phyloP scores from a whole-genome alignment of 2,888 invertebrate species.

The Clistopyga incitator region DNA sequence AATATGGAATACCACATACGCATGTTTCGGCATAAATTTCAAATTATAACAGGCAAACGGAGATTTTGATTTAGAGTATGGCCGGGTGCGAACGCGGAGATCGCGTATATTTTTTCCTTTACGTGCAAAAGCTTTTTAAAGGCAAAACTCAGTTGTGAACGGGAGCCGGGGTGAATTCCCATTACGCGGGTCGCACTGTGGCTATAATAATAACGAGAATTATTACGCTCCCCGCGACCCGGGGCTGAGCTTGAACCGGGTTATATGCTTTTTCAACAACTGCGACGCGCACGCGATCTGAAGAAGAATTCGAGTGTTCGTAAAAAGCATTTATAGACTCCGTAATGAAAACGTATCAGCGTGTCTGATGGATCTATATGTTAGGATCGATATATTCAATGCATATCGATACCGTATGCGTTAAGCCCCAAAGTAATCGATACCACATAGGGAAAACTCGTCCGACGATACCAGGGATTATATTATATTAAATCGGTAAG shows the following conservation, averaged over 20 bases:
- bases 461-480: constrained; percentile 63
- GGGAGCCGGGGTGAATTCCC: constrained; percentile 24
- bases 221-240: constrained; percentile 22
- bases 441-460: constrained; percentile 37
- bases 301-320: constrained; percentile 32
- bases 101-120: constrained; percentile 11
- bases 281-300: neutral
- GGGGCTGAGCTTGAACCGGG: neutral
- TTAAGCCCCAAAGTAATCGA: constrained; percentile 44
- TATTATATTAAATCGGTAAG: constrained; percentile 71
- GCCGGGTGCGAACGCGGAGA: constrained; percentile 4
- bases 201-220: constrained; percentile 27
- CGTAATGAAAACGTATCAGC: constrained; percentile 48
- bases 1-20: neutral
- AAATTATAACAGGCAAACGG: neutral
- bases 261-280: neutral
- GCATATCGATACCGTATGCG: constrained; percentile 46
- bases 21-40: constrained; percentile 8
- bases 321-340: constrained; percentile 48
- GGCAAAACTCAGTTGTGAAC: constrained; percentile 11
- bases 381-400: constrained; percentile 37
- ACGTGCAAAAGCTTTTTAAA: constrained; percentile 36
- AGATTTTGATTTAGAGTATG: constrained; percentile 15
- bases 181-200: constrained; percentile 16
- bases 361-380: constrained; percentile 43